Base-by-base conservation (phyloP, 2,113 vertebrate species). In the Sinocyclocheilus maitianheensis region DNA sequence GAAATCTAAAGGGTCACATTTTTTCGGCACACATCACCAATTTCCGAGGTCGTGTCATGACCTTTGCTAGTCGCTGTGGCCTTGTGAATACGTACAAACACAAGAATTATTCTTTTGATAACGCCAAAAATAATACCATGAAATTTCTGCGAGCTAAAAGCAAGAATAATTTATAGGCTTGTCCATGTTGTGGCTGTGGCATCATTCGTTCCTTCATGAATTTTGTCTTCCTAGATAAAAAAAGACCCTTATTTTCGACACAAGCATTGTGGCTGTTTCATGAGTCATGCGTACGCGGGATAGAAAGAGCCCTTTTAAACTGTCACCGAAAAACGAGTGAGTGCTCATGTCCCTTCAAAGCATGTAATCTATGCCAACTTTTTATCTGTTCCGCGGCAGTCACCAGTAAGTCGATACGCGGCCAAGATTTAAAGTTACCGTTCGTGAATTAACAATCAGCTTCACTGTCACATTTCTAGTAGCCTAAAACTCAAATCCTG, bases 251-350 rank as follows among this genome's bases (percentile, higher is more conserved):
- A 79, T 78, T 85, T 77, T 81, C 40, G 5, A 20, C 6, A 30
- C 9, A 80, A 69, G 60, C 74, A 34, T 71, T 78, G 69, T 48
- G 67, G 5, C 14, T 51, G 60, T 71, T 60, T 79, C n/a, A 62
- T 83, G n/a, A 83, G 53, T 83, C 81, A 78, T 86, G 84, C 72
- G 71, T 55, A 51, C 20, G 51, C 43, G 22, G 60, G 76, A 40
- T 3, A 63, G 53, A 86, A 60, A 85, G 81, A 84, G 18, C 85
- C n/a, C 74, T 82, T 88, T 86, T 84, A 84, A 46, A 53, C 55
- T 65, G 75, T 79, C 79, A 78, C 24, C 14, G 30, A 72, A 76
- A 78, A 84, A 84, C 55, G 24, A 53, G 74, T 72, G 65, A 84
- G 75, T 55, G 43, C 20, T 34, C 69, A 34, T 43, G 30, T 62